A percentile compares a stretch with the other conserved stretches of the same genome.
Conservation (phyloP, 2,113 vertebrate genomes). For the Eolophus roseicapilla region DNA sequence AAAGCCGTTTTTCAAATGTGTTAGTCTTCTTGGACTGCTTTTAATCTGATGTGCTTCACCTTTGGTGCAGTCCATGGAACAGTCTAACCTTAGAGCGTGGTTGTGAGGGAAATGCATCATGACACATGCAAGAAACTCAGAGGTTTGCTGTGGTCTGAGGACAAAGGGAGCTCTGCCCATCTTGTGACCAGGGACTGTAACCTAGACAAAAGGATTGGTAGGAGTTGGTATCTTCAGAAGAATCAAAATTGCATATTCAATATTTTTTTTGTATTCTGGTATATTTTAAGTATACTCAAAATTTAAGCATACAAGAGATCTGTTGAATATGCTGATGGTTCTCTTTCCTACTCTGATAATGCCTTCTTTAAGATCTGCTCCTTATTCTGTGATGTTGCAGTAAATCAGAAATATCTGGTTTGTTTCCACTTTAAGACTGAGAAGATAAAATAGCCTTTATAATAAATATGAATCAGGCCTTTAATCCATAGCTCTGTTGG, state of each 20-base stretch:
- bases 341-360: not conserved
- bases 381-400: not conserved
- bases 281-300: not conserved
- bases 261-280: not conserved
- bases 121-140: not conserved
- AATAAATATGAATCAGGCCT: not conserved
- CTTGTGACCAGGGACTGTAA: not conserved
- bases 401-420: not conserved
- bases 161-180: not conserved
- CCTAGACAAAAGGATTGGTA: not conserved
- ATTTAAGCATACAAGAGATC: not conserved
- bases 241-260: not conserved
- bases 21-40: not conserved
- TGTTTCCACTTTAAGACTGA: not conserved
- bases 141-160: not conserved
- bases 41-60: not conserved
- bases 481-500: not conserved
- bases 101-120: not conserved
- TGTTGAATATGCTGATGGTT: not conserved
- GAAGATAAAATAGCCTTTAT: not conserved
- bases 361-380: not conserved
- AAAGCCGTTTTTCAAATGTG: not conserved
- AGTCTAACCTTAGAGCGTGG: not conserved
- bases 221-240: not conserved
- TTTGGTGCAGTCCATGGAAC: not conserved